phyloP scores from a whole-genome alignment of 2,888 invertebrate genomes.

The Mimachlamys varia region DNA sequence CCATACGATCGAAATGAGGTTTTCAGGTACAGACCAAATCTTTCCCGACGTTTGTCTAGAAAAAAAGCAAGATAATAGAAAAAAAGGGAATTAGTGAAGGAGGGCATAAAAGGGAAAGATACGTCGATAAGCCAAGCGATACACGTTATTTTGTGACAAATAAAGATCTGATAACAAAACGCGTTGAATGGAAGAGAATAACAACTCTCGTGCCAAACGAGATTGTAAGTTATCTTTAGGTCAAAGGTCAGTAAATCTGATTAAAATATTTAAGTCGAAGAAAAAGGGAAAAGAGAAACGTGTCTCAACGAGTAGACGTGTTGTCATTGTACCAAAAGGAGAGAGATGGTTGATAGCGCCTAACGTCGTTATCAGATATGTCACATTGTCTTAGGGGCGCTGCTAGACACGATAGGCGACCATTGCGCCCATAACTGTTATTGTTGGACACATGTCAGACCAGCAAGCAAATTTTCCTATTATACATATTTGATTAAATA shows the following conservation, averaged over 20 bases:
- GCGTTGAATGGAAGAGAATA: background rate
- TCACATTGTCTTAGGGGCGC: constrained; percentile 11
- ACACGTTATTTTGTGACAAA: constrained; percentile 34
- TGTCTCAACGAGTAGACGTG: constrained; percentile 6
- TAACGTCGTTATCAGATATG: background rate
- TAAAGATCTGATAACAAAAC: constrained; percentile 13
- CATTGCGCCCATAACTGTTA: background rate
- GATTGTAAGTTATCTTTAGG: constrained; percentile 13
- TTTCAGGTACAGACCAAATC: constrained; percentile 23
- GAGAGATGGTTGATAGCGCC: background rate
- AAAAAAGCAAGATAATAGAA: background rate
- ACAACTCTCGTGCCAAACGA: constrained; percentile 34
- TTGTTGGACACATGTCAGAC: background rate
- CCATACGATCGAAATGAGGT: background rate
- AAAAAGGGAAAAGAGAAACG: background rate
- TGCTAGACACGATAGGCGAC: background rate
- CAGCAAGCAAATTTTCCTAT: too few relatives aligned
- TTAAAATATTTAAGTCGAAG: background rate
- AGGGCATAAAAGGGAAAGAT: background rate
- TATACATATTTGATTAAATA: too few relatives aligned
- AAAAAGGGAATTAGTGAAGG: background rate
- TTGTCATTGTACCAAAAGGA: background rate
- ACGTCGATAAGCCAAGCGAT: background rate
- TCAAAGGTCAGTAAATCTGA: constrained; percentile 5
- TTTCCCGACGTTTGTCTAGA: background rate